Conservation (phyloP, 2,113 vertebrate genomes). For the Camelus dromedarius region DNA sequence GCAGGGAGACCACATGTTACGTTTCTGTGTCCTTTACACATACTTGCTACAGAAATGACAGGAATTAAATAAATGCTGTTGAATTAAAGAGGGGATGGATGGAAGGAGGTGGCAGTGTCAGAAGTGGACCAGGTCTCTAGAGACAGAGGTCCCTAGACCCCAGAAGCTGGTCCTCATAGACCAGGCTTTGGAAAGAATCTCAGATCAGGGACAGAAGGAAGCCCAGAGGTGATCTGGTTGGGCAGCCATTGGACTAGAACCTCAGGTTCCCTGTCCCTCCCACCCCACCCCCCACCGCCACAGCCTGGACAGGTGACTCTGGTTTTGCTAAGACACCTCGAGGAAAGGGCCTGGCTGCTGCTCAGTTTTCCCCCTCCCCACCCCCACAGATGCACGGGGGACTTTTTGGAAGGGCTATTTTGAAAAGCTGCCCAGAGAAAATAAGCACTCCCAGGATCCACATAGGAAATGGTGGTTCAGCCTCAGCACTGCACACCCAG, state of each 20-base stretch:
- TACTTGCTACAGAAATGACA: background rate
- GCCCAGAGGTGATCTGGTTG: background rate
- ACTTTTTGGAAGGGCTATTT: background rate
- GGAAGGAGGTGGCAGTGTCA: background rate
- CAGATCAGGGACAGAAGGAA: background rate
- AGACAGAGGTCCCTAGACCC: background rate
- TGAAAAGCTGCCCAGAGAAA: background rate
- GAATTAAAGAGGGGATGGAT: background rate
- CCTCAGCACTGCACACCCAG: background rate
- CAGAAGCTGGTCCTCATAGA: background rate
- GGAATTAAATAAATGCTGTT: background rate
- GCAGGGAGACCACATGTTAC: background rate
- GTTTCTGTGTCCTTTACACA: background rate
- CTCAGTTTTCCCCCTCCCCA: background rate
- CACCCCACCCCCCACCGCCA: background rate
- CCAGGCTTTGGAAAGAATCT: background rate
- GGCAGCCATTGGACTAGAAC: background rate
- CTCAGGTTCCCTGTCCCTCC: background rate
- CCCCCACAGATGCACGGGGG: background rate
- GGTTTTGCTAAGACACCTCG: background rate
- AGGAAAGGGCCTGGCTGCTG: background rate
- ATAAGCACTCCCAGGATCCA: background rate
- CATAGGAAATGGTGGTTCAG: background rate
- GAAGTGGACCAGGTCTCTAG: background rate
- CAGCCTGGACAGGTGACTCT: background rate